Evolutionary conservation across 1,140 invertebrate genomes (phyloP), one percentile per base, ranked within the genome.

Genomic region (Drosophila pruinosa): DNA sequence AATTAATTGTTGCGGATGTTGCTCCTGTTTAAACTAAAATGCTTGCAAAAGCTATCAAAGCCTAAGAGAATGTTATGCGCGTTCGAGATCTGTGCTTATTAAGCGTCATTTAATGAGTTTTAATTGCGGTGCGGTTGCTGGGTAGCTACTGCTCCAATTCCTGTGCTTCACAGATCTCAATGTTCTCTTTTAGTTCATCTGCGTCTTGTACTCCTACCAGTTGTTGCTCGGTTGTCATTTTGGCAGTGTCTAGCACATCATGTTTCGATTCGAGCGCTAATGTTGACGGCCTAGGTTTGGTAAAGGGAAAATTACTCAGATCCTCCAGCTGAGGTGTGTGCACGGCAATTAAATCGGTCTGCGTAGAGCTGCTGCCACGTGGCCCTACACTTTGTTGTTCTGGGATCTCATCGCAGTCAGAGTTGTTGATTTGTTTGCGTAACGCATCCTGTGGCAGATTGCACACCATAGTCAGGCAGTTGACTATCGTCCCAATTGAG

Each of bases 261-360:
- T 78, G 75, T 43, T 73, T 80, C 3, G 79, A 53, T 6, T 89
- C 88, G 24, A 91, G 58, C 5, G 89, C 82, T 75, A 91, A 31
- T 1, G 91, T 89, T 0, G 91, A 91, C 14, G 91, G 91, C 7
- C 91, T 75, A 5, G 76, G 52, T 19, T 90, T 90, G 4, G 67
- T 82, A 47, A 91, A 91, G 0, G 90, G 90, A 47, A 91, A 91
- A 56, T 82, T 85, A 12, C 64, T 74, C 14, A 89, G 73, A 43
- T 81, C 86, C 56, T 91, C 91, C 10, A 94, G 92, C 86, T 94
- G 94, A 3, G 95, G 95, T 1, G 95, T 96, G 76, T 94, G 93
- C 4, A 96, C 95, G 1, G 95, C 95, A 10, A 94, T 92, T 62
- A 96, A 94, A 92, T 96, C 96, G 0, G 96, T 96, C 92, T 96